Percentiles rank a stretch among this genome's conserved stretches.
phyloP scores from a whole-genome alignment of 1,140 invertebrate genomes.

The Caenorhabditis remanei region DNA sequence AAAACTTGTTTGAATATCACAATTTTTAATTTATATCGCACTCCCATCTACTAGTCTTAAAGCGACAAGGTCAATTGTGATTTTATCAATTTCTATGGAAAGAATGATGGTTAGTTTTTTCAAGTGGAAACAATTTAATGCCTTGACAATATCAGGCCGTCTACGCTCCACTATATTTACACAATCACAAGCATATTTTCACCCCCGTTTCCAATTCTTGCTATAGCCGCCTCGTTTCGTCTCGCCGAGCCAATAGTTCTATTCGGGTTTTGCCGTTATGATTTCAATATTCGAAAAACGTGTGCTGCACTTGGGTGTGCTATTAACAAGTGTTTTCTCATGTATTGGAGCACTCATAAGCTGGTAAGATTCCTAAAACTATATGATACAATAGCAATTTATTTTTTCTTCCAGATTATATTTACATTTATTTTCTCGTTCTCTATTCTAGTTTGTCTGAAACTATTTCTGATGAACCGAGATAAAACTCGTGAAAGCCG shows the following conservation, averaged over 20 bases:
- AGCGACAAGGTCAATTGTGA: no score
- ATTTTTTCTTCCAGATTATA: background rate
- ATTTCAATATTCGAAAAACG: background rate
- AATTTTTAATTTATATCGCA: no score
- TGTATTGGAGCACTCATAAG: conserved; percentile 6
- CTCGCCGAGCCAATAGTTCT: background rate
- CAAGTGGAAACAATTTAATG: no score
- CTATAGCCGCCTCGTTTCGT: background rate
- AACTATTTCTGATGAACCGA: background rate
- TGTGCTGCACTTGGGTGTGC: background rate
- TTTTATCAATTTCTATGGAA: no score
- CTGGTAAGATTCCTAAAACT: background rate
- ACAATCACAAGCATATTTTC: background rate
- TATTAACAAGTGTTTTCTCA: background rate
- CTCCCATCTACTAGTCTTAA: no score
- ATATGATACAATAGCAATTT: background rate
- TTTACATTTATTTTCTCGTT: background rate
- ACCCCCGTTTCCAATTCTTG: background rate
- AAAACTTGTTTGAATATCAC: no score
- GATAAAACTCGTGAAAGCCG: background rate
- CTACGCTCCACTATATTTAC: background rate
- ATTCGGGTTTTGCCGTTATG: background rate
- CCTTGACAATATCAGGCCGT: background rate
- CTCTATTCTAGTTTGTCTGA: background rate
- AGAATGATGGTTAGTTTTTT: no score